Evolutionary conservation across 2,797 vertebrate genomes (phyloP).

Genomic region (Vespertilio murinus): DNA sequence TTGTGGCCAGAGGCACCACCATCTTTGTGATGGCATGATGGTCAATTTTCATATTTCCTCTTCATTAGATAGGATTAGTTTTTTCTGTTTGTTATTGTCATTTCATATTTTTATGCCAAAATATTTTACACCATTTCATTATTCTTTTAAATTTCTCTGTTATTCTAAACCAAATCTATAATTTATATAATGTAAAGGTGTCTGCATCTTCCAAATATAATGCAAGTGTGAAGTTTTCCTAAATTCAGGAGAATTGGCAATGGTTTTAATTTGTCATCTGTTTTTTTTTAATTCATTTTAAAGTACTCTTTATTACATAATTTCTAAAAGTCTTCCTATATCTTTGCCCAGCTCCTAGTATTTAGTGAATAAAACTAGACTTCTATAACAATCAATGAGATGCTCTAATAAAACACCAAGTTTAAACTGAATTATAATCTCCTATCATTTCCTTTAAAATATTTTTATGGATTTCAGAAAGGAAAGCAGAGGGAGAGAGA

Average conservation of each 20-base stretch:
- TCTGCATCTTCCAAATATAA: neutral
- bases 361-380: neutral
- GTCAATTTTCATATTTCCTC: too few relatives aligned
- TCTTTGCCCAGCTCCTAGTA: neutral
- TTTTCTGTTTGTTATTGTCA: neutral
- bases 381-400: neutral
- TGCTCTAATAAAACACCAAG: neutral
- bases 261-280: neutral
- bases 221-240: neutral
- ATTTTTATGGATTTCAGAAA: too few relatives aligned
- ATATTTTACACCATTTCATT: neutral
- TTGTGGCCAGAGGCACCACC: too few relatives aligned
- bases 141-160: neutral
- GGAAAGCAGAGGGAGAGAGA: too few relatives aligned
- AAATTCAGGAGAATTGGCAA: neutral
- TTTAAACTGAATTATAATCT: neutral
- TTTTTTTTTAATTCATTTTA: neutral
- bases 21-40: too few relatives aligned
- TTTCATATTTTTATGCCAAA: neutral
- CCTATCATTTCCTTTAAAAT: neutral
- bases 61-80: neutral
- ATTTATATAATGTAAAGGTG: neutral
- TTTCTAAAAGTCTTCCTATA: neutral
- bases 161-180: neutral
- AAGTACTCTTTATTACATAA: neutral